A percentile compares a stretch with the other conserved stretches of the same genome.
Evolutionary conservation across 1,140 invertebrate species (phyloP).

Genomic region (Callitettix versicolor): DNA sequence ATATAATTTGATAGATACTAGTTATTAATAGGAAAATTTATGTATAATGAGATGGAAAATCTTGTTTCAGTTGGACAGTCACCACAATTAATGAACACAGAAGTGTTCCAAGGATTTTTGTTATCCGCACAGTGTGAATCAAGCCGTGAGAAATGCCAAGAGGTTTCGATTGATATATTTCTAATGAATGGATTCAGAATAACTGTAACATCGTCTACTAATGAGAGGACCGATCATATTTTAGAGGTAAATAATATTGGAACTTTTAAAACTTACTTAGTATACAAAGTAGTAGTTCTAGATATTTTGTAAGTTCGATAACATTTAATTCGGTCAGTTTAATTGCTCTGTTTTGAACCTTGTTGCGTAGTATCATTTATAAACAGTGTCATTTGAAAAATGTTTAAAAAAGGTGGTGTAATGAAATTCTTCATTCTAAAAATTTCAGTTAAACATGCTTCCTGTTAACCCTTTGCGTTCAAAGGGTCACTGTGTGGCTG

Average conservation of each 20-base stretch:
- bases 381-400: too few relatives aligned
- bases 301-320: background rate
- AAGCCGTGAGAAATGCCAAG: conserved; percentile 52
- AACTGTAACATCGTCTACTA: conserved; percentile 65
- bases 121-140: conserved; percentile 85
- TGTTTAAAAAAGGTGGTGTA: too few relatives aligned
- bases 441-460: too few relatives aligned
- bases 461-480: too few relatives aligned
- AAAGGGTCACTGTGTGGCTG: too few relatives aligned
- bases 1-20: too few relatives aligned
- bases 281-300: background rate
- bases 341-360: background rate
- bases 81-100: conserved; percentile 58
- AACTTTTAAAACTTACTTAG: too few relatives aligned
- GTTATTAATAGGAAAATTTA: too few relatives aligned
- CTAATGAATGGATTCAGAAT: conserved; percentile 78
- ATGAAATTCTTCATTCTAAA: too few relatives aligned
- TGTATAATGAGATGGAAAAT: too few relatives aligned
- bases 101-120: conserved; percentile 77
- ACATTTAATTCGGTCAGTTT: background rate
- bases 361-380: too few relatives aligned
- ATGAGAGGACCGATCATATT: conserved; percentile 70
- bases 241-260: conserved; percentile 45
- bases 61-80: conserved; percentile 77
- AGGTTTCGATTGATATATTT: conserved; percentile 69